Percentiles rank a stretch among this genome's conserved stretches.
These are phyloP conservation scores for Megaceryle maxima DNA, from an alignment of 2,113 vertebrate species.

Conservation along the genomic window DNA sequence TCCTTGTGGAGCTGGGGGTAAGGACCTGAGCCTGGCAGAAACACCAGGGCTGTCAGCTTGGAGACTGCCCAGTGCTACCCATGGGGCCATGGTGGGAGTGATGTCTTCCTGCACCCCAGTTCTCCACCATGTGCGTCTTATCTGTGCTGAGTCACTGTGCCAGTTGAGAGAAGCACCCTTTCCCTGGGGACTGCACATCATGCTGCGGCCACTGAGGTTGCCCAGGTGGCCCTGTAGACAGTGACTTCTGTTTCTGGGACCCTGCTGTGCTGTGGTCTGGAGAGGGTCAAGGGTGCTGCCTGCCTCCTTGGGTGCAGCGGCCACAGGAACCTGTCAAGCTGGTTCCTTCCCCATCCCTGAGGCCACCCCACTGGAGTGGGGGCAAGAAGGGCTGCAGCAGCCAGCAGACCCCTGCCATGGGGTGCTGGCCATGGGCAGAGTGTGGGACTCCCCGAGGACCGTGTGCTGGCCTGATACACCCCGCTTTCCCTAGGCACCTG, in stretches of 20 bases:
- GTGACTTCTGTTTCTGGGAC: neutral
- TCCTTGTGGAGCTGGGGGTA: neutral
- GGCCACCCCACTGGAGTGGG: neutral
- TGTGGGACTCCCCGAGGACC: neutral
- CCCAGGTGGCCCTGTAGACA: rapidly evolving
- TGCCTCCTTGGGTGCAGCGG: neutral
- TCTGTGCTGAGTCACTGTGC: slow-evolving; percentile 45
- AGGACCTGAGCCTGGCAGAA: neutral
- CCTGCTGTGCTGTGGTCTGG: rapidly evolving
- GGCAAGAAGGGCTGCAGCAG: neutral
- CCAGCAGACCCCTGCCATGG: rapidly evolving
- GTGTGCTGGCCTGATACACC: rapidly evolving
- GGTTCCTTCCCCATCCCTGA: neutral
- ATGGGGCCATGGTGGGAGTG: rapidly evolving
- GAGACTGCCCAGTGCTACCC: rapidly evolving
- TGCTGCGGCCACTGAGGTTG: rapidly evolving
- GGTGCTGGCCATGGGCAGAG: neutral
- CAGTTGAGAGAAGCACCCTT: neutral
- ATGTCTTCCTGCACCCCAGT: rapidly evolving
- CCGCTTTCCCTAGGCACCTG: rapidly evolving
- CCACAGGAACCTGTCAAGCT: neutral
- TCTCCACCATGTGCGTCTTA: neutral
- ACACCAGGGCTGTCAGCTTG: rapidly evolving
- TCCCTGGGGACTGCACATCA: neutral
- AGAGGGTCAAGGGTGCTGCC: neutral